A percentile compares a stretch with the other conserved stretches of the same genome.
Evolutionary conservation across 53 echinoderm and acorn worm genomes (phyloP).

Genomic region (Holothuria scabra): DNA sequence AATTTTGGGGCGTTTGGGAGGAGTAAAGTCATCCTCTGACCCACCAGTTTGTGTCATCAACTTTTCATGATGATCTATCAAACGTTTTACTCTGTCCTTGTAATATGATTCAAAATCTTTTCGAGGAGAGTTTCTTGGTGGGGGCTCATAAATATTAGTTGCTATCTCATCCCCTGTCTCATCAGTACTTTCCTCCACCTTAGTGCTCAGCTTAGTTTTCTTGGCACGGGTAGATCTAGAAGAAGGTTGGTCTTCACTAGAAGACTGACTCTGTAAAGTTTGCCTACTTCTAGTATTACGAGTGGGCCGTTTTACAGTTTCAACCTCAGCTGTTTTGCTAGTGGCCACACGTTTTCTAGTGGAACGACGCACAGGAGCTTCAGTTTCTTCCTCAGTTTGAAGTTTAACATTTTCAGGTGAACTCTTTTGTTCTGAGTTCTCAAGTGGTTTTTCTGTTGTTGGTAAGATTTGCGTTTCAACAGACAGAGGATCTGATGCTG

Average conservation of each 20-base stretch:
- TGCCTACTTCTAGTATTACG: background rate
- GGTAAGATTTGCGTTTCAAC: too few species aligned
- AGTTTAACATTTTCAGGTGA: too few species aligned
- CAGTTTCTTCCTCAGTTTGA: background rate
- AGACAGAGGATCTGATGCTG: too few species aligned
- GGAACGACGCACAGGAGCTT: conserved; percentile 9
- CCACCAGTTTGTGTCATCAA: conserved; percentile 56
- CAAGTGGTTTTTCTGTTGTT: too few species aligned
- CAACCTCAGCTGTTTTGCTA: background rate
- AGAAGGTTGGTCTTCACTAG: background rate
- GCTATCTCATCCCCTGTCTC: background rate
- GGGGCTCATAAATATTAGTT: background rate
- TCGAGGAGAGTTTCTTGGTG: conserved; percentile 37
- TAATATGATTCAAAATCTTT: conserved; percentile 57
- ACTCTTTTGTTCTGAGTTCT: too few species aligned
- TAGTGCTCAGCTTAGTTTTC: background rate
- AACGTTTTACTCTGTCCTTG: conserved; percentile 86
- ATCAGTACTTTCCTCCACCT: background rate
- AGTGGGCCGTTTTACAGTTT: background rate
- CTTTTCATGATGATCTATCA: conserved; percentile 82
- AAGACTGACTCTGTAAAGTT: background rate
- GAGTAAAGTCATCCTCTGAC: conserved; percentile 74
- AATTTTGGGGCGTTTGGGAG: conserved; percentile 46
- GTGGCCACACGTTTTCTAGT: conserved; percentile 5
- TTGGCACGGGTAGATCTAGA: background rate